Base-by-base conservation (phyloP, 2,888 invertebrate genomes). In the Vanessa cardui region DNA sequence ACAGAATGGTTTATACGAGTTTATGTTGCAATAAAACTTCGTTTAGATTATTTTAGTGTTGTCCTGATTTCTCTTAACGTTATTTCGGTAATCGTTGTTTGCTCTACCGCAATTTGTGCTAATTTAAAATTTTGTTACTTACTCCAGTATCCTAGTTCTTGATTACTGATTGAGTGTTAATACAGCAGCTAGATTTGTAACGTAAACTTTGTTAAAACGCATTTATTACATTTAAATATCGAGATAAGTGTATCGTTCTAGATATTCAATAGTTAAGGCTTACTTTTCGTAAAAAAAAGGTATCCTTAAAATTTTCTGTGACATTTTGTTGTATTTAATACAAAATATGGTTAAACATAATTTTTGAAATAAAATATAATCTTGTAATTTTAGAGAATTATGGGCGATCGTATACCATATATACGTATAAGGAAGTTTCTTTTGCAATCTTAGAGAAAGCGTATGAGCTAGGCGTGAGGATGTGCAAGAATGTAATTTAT, bases 11-110 rank as follows among this genome's bases (percentile, higher is more conserved):
- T 78, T 78, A 79, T 80, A 75, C 77, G 72, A 81, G 79, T 85
- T 83, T 80, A 83, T 81, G 82, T 80, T 80, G 78, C 82, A 82
- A 84, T 87, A 85, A 86, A 88, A 81, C 76, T 75, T 73, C 72
- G 78, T 74, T 78, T 78, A 78, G 77, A 82, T 79, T 80, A 78
- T 77, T 82, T 81, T 81, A 78, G 77, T 76, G 74, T 76, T 81
- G 84, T 78, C 80, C 83, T 80, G 74, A 78, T 84, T 85, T 81
- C 77, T 73, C 71, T 74, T 74, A 71, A 78, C 73, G 80, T 74
- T 81, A 80, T 78, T 80, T 78, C 72, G 62, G 77, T 76, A 70
- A 72, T 74, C 69, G 72, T 76, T 79, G 79, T 81, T 80, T 81
- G 80, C 73, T 73, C 64, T 74, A 74, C 70, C 63, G 73, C 75